Base-by-base conservation (phyloP, 1,140 invertebrate genomes). In the Neelides sp. region DNA sequence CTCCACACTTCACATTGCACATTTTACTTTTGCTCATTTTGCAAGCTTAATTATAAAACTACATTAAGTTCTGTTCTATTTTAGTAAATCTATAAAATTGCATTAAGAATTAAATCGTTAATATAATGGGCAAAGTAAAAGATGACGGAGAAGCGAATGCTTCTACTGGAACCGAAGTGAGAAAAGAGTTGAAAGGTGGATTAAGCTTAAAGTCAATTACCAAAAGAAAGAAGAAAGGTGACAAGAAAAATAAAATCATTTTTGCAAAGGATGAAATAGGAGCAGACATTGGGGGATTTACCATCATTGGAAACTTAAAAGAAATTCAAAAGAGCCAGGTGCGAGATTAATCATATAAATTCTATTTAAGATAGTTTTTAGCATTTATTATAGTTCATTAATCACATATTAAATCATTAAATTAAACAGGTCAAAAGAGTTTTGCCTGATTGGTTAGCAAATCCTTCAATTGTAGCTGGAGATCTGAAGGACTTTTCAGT, bases 361-460 rank as follows among this genome's bases (percentile, higher is more conserved):
- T 65, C 60, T 32, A 68, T 65, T 54, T 28, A 65, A 64, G 23
- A 56, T 66, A 50, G 54, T 64, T 27, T 63, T 61, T 45, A 44
- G 57, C 44, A 59, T 60, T 17, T 54, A 61, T 51, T 43, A 50
- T n/a, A 54, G 61, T 43, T 63, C 35, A 15, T 34, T 57, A 10
- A 47, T 20, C 10, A 13, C 17, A 35, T 12, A 24, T 44, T 13
- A 24, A 3, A 1, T 12, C 8, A 10, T 26, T 30, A 3, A 12
- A 26, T 15, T 28, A 44, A 44, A 30, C 24, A 71, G 69, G 78
- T 83, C 7, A 74, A 78, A 63, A 73, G 85, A 65, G 74, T 85
- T 17, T 66, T 95, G 37, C 90, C 90, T 19, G 69, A 82, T 54
- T 96, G 92, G 92, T 65, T 95, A 26, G 75, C 80, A 1, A 74